Percentiles rank a stretch among this genome's conserved stretches.
These are phyloP conservation scores for Semicossyphus pulcher DNA, from an alignment of 2,113 vertebrate genomes.

Conservation along the genomic window DNA sequence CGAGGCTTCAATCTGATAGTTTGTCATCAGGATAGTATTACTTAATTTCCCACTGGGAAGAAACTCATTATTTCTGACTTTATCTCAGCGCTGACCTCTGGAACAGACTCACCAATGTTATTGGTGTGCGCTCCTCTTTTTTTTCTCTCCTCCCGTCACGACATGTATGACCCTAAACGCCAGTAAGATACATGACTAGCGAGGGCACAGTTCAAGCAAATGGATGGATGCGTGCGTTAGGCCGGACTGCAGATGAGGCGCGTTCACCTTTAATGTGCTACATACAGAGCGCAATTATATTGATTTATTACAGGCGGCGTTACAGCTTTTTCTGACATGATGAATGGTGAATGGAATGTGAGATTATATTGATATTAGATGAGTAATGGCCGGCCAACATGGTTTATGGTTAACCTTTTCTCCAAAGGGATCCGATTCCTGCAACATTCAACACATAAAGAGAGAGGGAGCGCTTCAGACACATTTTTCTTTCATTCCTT, in stretches of 20 bases:
- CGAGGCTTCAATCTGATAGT: constrained; percentile 78
- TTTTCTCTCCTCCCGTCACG: constrained; percentile 10
- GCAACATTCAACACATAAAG: constrained; percentile 16
- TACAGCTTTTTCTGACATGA: constrained; percentile 58
- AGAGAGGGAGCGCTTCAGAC: constrained; percentile 15
- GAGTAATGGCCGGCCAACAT: constrained; percentile 52
- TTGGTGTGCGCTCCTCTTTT: constrained; percentile 67
- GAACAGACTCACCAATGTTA: constrained; percentile 73
- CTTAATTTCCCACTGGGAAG: constrained; percentile 83
- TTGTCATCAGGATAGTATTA: constrained; percentile 84
- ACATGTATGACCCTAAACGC: constrained; percentile 66
- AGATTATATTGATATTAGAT: constrained; percentile 66
- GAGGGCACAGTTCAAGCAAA: constrained; percentile 47
- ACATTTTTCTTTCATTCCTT: constrained; percentile 13
- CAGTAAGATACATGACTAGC: constrained; percentile 65
- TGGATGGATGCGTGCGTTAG: constrained; percentile 45
- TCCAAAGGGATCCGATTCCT: constrained; percentile 42
- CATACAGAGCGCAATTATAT: constrained; percentile 55
- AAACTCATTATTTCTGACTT: constrained; percentile 84
- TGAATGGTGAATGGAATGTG: constrained; percentile 57
- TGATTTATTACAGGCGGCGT: constrained; percentile 69
- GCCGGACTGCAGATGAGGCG: constrained; percentile 38
- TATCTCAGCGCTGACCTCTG: constrained; percentile 79
- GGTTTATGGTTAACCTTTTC: constrained; percentile 53
- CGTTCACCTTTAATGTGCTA: constrained; percentile 56